These are phyloP conservation scores for Opisthograptis luteolata DNA, from an alignment of 2,888 invertebrate species.

Conservation along the genomic window DNA sequence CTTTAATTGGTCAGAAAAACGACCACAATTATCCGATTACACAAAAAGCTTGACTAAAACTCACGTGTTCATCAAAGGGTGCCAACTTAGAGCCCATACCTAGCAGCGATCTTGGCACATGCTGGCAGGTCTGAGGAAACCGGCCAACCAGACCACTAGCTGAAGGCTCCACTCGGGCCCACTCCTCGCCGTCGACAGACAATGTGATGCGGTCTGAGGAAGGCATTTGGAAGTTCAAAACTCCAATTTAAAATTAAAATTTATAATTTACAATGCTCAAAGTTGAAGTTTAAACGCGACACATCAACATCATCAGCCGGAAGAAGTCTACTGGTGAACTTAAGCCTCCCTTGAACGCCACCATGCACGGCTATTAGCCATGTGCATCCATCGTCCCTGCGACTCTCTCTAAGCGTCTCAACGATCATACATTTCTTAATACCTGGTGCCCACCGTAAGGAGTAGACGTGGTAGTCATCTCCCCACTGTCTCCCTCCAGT, in stretches of 20 bases:
- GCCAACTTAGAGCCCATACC: slow-evolving; percentile 57
- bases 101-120: slow-evolving; percentile 52
- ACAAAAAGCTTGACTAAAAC: slow-evolving; percentile 19
- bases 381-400: no score
- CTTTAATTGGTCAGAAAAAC: no score
- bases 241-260: no score
- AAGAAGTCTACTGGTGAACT: no score
- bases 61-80: slow-evolving; percentile 72
- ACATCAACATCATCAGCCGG: no score
- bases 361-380: no score
- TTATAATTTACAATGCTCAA: no score
- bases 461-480: slow-evolving; percentile 86
- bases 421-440: not conserved
- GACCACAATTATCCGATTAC: no score
- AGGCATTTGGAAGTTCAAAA: no score
- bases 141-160: slow-evolving; percentile 56
- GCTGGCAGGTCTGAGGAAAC: slow-evolving; percentile 48
- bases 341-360: no score
- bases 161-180: slow-evolving; percentile 69
- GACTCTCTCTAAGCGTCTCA: no score
- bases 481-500: slow-evolving; percentile 68
- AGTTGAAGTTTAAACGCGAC: no score
- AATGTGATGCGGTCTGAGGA: slow-evolving; percentile 75
- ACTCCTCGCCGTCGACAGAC: slow-evolving; percentile 77
- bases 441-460: slow-evolving; percentile 87